These are phyloP conservation scores for Volucella inflata DNA, from an alignment of 2,888 invertebrate genomes.

Conservation along the genomic window DNA sequence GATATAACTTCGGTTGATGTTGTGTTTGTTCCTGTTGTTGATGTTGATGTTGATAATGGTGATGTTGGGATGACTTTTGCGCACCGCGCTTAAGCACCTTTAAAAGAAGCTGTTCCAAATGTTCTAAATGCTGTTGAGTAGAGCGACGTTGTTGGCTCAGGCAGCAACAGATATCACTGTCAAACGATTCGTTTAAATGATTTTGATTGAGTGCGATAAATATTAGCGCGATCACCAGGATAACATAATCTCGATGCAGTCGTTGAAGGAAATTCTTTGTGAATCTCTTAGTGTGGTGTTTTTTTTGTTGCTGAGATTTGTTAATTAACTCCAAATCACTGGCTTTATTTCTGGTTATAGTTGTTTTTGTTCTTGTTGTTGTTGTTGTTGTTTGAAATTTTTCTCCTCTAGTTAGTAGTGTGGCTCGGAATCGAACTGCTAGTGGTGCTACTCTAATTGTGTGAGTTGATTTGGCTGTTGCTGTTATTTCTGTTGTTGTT, in stretches of 20 bases:
- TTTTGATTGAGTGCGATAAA: slow-evolving; percentile 61
- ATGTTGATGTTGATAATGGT: neutral
- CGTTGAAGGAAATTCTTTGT: slow-evolving; percentile 51
- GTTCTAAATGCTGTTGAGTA: slow-evolving; percentile 53
- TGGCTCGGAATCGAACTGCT: slow-evolving; percentile 36
- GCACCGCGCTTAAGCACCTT: slow-evolving; percentile 53
- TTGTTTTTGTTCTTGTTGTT: slow-evolving; percentile 33
- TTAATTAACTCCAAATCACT: slow-evolving; percentile 13
- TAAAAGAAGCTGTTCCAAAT: slow-evolving; percentile 42
- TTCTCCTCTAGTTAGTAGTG: slow-evolving; percentile 22
- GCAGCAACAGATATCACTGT: slow-evolving; percentile 48
- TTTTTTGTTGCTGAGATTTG: slow-evolving; percentile 6
- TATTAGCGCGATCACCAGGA: slow-evolving; percentile 63
- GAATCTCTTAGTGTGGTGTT: slow-evolving; percentile 28
- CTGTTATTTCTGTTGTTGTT: slow-evolving; percentile 58
- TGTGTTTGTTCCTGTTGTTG: too few relatives aligned
- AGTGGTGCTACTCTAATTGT: slow-evolving; percentile 23
- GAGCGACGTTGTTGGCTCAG: slow-evolving; percentile 40
- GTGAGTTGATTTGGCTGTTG: slow-evolving; percentile 18
- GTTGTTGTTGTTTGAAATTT: slow-evolving; percentile 9
- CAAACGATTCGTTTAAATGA: slow-evolving; percentile 20
- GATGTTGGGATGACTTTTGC: slow-evolving; percentile 41
- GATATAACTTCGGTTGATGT: slow-evolving; percentile 16
- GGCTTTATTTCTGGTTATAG: slow-evolving; percentile 30
- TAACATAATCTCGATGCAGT: slow-evolving; percentile 65